These are phyloP conservation scores for Vulpes ferrilata DNA, from an alignment of 2,113 vertebrate genomes.

Conservation along the genomic window DNA sequence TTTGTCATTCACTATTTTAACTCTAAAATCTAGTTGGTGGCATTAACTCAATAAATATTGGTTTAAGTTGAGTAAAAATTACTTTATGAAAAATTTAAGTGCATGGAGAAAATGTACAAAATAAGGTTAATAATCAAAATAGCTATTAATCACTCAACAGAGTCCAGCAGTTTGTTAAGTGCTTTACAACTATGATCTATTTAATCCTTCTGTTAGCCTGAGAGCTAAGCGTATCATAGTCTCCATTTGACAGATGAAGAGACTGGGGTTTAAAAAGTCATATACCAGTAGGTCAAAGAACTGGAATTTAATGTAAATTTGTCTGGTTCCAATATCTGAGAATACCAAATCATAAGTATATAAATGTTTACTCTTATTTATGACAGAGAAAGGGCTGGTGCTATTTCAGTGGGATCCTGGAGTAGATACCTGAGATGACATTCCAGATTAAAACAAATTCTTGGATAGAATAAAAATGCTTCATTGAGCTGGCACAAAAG, in stretches of 20 bases:
- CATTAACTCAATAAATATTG: background rate
- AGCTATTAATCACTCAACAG: background rate
- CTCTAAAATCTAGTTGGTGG: background rate
- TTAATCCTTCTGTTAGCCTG: background rate
- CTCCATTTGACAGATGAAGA: background rate
- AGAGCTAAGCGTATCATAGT: background rate
- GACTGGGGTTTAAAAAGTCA: background rate
- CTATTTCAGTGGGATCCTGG: background rate
- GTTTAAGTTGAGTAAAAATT: background rate
- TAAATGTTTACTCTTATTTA: slow-evolving; percentile 63
- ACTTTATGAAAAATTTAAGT: slow-evolving; percentile 17
- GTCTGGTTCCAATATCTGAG: slow-evolving; percentile 12
- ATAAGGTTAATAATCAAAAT: slow-evolving; percentile 23
- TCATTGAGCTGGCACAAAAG: background rate
- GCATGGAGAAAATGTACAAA: background rate
- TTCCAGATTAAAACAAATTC: slow-evolving; percentile 19
- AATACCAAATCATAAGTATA: slow-evolving; percentile 28
- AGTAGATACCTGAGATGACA: background rate
- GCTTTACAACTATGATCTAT: background rate
- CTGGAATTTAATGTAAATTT: slow-evolving; percentile 33
- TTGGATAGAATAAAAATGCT: slow-evolving; percentile 23
- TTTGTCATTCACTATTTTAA: slow-evolving; percentile 30
- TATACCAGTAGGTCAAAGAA: background rate
- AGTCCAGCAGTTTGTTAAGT: background rate
- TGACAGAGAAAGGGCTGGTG: background rate